A percentile compares a stretch with the other conserved stretches of the same genome.
Evolutionary conservation across 37 sponge, comb jelly and placozoan species (phyloP).

Genomic region (Cliona cf. orientalis): DNA sequence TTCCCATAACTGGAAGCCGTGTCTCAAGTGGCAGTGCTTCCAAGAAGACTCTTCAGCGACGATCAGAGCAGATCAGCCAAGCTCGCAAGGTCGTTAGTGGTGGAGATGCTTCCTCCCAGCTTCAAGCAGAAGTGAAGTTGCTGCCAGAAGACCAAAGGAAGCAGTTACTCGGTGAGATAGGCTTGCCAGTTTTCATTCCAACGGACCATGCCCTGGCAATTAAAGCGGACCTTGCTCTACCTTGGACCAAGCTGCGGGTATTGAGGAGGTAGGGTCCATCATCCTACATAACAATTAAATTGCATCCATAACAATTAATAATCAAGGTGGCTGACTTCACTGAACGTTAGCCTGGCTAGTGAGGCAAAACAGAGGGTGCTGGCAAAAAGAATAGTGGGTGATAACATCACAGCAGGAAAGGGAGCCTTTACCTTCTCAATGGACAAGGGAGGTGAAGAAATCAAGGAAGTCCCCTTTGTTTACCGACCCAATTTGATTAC

Average conservation of each 20-base stretch:
- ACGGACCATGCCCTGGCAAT: slow-evolving; percentile 32
- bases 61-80: not conserved
- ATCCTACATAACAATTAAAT: no score
- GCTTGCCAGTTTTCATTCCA: slow-evolving; percentile 22
- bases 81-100: not conserved
- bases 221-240: slow-evolving; percentile 36
- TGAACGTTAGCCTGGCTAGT: slow-evolving; percentile 26
- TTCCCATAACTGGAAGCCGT: not conserved
- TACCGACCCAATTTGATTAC: slow-evolving; percentile 25
- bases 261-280: slow-evolving; percentile 21
- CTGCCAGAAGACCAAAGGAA: not conserved
- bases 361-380: slow-evolving; percentile 28
- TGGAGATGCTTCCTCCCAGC: not conserved
- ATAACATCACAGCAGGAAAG: slow-evolving; percentile 4
- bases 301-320: no score
- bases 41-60: not conserved
- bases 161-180: not conserved
- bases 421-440: slow-evolving; percentile 19
- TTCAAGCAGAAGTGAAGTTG: not conserved
- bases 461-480: slow-evolving; percentile 27
- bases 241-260: slow-evolving; percentile 41
- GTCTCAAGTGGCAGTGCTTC: not conserved
- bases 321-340: slow-evolving; percentile 41
- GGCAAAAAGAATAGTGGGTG: not conserved
- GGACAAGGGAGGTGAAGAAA: slow-evolving; percentile 9